Base-by-base conservation (phyloP, 2,888 invertebrate species). In the Ophion slaviceki region DNA sequence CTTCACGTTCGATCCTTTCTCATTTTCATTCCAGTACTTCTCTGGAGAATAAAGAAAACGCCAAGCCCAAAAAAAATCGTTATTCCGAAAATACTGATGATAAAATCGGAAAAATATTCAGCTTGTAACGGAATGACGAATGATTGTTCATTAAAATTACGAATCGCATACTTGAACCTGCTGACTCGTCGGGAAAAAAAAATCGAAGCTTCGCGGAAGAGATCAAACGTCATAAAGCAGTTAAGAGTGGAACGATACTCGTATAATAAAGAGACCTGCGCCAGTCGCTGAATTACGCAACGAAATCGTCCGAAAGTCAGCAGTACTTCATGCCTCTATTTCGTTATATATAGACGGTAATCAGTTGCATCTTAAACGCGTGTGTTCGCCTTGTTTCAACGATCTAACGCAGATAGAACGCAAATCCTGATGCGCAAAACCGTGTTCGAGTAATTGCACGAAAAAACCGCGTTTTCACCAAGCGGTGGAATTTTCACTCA, bases 231-330 rank as follows among this genome's bases (percentile, higher is more conserved):
- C 72, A 76, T 77, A 68, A 17, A 72, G 45, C 66, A 10, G 53
- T 72, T 68, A 66, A 53, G 45, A 82, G 74, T 57, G 77, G 62
- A 81, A 78, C 57, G 62, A 74, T 57, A 80, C 72, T 75, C 76
- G 82, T 82, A 76, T 76, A 75, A 82, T 80, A 85, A 85, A 76
- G 62, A 71, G 66, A 59, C 53, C 70, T 47, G 79, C 59, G 67
- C 59, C 71, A 40, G 62, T 53, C 53, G 61, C 32, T 36, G 59
- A 70, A 77, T 86, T 86, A 77, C 77, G 76, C 45, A 86, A 86
- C 45, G n/a, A 40, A 53, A 62, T 67, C 68, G 53, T 72, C 75
- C 75, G 47, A 75, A 75, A 24, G 45, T 81, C 61, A 74, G 67
- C 17, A 36, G 40, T 32, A 53, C 32, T 72, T 20, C 57, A 32